Conservation (phyloP, 2,113 vertebrate species). For the Anoplopoma fimbria region DNA sequence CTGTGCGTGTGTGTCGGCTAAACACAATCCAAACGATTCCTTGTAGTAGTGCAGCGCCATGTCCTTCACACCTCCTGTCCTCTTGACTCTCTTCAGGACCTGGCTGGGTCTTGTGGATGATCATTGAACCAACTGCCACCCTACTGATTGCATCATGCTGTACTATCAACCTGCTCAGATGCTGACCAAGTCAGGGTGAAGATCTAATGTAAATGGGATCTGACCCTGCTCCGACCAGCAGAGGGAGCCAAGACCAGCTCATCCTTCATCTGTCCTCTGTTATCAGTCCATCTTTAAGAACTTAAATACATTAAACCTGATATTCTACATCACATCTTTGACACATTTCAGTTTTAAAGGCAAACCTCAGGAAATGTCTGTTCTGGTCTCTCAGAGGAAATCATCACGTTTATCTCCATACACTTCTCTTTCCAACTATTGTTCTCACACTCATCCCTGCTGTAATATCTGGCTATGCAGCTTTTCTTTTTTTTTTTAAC, state of each 20-base stretch:
- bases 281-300: conserved; percentile 28
- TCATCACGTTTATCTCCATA: not conserved
- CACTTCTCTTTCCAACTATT: conserved; percentile 10
- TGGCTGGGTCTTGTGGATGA: conserved; percentile 12
- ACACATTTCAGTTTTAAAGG: not conserved
- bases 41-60: conserved; percentile 8
- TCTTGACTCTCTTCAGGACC: conserved; percentile 11
- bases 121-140: conserved; percentile 44
- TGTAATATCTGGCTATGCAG: conserved; percentile 24
- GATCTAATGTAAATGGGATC: conserved; percentile 23
- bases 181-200: conserved; percentile 34
- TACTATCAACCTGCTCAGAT: conserved; percentile 46
- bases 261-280: conserved; percentile 12
- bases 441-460: conserved; percentile 16
- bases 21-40: conserved; percentile 30
- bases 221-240: conserved; percentile 59
- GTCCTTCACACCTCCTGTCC: conserved; percentile 34
- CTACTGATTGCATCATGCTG: conserved; percentile 17
- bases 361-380: conserved; percentile 14
- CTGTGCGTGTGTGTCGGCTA: conserved; percentile 26
- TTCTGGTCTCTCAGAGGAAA: not conserved
- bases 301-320: conserved; percentile 12
- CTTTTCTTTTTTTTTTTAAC: not conserved
- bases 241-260: conserved; percentile 58
- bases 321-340: conserved; percentile 3